These are phyloP conservation scores for Pipra filicauda DNA, from an alignment of 2,113 vertebrate genomes.

Conservation along the genomic window DNA sequence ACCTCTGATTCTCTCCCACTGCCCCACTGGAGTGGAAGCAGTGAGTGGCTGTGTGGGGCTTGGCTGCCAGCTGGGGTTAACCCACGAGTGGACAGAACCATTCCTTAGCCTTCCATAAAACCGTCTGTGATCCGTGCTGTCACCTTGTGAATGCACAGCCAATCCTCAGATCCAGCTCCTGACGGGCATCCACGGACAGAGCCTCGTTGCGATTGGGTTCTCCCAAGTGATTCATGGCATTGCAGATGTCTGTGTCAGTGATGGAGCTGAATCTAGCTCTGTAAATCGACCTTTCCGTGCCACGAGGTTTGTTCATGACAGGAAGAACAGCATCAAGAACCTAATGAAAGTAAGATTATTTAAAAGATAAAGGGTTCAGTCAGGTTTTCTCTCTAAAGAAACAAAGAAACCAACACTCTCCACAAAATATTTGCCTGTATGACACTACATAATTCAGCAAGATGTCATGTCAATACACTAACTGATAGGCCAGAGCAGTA, in stretches of 20 bases:
- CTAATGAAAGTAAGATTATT: constrained; percentile 60
- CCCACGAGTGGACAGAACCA: not conserved
- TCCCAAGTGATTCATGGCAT: constrained; percentile 88
- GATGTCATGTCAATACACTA: not conserved
- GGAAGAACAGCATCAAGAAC: constrained; percentile 90
- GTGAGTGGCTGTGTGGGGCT: not conserved
- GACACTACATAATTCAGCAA: not conserved
- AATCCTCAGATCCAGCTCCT: constrained; percentile 95
- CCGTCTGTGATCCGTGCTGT: not conserved
- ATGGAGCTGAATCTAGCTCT: constrained; percentile 98
- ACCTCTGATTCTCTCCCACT: not conserved
- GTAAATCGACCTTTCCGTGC: constrained; percentile 76
- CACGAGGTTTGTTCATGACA: constrained; percentile 81
- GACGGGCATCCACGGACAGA: constrained; percentile 92
- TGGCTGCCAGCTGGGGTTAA: not conserved
- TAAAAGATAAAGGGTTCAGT: not conserved
- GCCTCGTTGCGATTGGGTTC: constrained; percentile 94
- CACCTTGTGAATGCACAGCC: constrained; percentile 98
- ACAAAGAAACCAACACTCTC: not conserved
- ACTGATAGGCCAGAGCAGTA: not conserved
- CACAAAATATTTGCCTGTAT: not conserved
- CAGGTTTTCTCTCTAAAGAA: not conserved
- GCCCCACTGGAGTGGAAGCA: not conserved
- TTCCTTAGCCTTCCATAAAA: not conserved
- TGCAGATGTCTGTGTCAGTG: constrained; percentile 94